Percentiles rank a stretch among this genome's conserved stretches.
phyloP scores from a whole-genome alignment of 2,113 vertebrate species.

The Triplophysa tibetana region DNA sequence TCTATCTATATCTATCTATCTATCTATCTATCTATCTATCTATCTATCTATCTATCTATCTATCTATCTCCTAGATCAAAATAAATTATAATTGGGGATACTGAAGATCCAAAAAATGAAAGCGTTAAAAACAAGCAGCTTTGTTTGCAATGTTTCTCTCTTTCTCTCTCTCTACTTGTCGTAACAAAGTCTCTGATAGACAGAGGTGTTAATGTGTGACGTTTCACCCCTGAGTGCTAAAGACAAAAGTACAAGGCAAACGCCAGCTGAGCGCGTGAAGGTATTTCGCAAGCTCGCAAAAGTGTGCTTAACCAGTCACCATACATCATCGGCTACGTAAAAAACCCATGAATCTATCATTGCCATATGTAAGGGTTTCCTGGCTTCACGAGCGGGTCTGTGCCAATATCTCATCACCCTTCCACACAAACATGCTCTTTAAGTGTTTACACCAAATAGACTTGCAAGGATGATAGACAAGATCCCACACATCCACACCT shows the following conservation, averaged over 20 bases:
- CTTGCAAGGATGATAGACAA: constrained; percentile 54
- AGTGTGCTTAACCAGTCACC: background rate
- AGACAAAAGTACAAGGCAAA: constrained; percentile 51
- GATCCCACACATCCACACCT: constrained; percentile 54
- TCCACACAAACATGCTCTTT: constrained; percentile 67
- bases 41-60: background rate
- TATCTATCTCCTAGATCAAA: background rate
- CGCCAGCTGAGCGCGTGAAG: constrained; percentile 53
- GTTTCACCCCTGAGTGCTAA: constrained; percentile 60
- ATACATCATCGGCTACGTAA: background rate
- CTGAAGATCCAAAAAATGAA: too few relatives aligned
- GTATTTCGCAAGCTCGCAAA: constrained; percentile 26
- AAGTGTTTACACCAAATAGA: constrained; percentile 71
- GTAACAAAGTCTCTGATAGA: constrained; percentile 75
- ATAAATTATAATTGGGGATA: too few relatives aligned
- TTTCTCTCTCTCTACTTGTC: background rate
- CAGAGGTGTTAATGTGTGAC: constrained; percentile 67
- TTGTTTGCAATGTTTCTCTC: background rate
- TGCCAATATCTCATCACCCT: constrained; percentile 62
- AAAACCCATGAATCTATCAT: constrained; percentile 14
- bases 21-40: background rate
- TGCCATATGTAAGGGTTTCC: constrained; percentile 17
- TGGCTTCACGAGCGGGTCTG: constrained; percentile 54
- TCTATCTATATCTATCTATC: background rate
- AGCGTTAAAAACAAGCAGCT: too few relatives aligned